Evolutionary conservation across 92 coral and sea anemone species (phyloP).

Genomic region (Phenganax subtilis): DNA sequence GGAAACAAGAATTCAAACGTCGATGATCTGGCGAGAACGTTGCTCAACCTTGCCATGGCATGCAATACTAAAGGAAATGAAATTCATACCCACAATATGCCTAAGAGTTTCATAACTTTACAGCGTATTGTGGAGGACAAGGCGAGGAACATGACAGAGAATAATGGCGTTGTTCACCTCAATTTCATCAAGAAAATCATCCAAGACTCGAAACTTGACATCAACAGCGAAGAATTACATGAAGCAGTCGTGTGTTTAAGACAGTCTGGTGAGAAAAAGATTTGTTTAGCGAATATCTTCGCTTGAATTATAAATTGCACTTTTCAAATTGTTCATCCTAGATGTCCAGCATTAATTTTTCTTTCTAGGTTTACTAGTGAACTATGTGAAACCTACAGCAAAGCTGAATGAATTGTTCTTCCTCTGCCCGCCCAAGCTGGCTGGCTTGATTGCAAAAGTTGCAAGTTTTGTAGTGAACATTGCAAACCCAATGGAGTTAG

Average conservation of each 20-base stretch:
- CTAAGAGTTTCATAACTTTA: slow-evolving; percentile 67
- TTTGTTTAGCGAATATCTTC: neutral
- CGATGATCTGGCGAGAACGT: slow-evolving; percentile 57
- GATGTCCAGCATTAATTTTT: slow-evolving; percentile 32
- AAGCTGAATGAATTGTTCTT: slow-evolving; percentile 75
- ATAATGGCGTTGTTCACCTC: slow-evolving; percentile 19
- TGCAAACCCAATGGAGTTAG: slow-evolving; percentile 50
- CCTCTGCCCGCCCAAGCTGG: slow-evolving; percentile 74
- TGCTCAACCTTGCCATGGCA: slow-evolving; percentile 63
- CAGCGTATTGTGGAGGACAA: slow-evolving; percentile 52
- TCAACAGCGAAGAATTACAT: slow-evolving; percentile 64
- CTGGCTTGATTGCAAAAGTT: slow-evolving; percentile 62
- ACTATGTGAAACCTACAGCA: slow-evolving; percentile 78
- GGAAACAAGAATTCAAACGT: slow-evolving; percentile 68
- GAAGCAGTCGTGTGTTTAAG: slow-evolving; percentile 85
- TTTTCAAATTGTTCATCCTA: neutral
- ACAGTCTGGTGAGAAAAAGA: slow-evolving; percentile 69
- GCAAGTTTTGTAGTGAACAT: slow-evolving; percentile 40
- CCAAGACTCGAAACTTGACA: slow-evolving; percentile 58
- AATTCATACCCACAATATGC: slow-evolving; percentile 67
- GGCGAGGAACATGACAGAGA: neutral
- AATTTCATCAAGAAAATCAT: slow-evolving; percentile 45
- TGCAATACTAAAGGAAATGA: slow-evolving; percentile 76
- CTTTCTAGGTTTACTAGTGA: slow-evolving; percentile 66
- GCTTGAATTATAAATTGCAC: neutral